These are phyloP conservation scores for Notarius lentiginosus DNA, from an alignment of 2,113 vertebrate genomes.

Conservation along the genomic window DNA sequence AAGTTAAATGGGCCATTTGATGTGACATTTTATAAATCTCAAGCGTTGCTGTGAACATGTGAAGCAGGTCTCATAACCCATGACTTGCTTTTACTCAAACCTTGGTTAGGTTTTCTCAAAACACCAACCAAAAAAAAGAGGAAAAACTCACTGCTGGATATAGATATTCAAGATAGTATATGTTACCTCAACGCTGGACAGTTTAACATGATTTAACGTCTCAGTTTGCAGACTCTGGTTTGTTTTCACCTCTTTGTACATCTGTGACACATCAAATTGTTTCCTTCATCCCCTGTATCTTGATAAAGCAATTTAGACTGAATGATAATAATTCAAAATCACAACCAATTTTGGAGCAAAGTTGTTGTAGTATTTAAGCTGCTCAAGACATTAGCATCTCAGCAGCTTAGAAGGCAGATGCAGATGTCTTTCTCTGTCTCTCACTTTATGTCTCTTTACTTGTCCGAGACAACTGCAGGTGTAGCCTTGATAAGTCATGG, in stretches of 20 bases:
- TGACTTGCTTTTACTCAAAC: not conserved
- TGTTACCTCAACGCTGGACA: not conserved
- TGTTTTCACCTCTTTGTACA: constrained; percentile 62
- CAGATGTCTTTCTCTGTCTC: not conserved
- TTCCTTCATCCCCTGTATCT: constrained; percentile 60
- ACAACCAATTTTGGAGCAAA: not conserved
- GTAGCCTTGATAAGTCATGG: constrained; percentile 60
- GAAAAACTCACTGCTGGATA: not conserved
- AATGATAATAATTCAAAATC: not conserved
- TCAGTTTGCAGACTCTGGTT: constrained; percentile 77
- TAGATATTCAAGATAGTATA: not conserved
- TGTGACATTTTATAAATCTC: constrained; percentile 51
- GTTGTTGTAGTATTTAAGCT: not conserved
- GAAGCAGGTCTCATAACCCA: constrained; percentile 3
- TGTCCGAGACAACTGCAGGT: constrained; percentile 54
- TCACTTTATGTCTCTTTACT: constrained; percentile 27
- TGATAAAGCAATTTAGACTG: constrained; percentile 59
- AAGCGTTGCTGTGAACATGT: constrained; percentile 55
- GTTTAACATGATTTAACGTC: constrained; percentile 39
- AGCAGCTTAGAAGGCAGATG: not conserved
- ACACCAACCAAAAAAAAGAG: not conserved
- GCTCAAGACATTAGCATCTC: not conserved
- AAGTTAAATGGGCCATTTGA: constrained; percentile 80
- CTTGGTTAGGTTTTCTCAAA: constrained; percentile 2
- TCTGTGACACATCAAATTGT: constrained; percentile 75